These are phyloP conservation scores for Pristis pectinata DNA, from an alignment of 2,797 vertebrate genomes.

Conservation along the genomic window DNA sequence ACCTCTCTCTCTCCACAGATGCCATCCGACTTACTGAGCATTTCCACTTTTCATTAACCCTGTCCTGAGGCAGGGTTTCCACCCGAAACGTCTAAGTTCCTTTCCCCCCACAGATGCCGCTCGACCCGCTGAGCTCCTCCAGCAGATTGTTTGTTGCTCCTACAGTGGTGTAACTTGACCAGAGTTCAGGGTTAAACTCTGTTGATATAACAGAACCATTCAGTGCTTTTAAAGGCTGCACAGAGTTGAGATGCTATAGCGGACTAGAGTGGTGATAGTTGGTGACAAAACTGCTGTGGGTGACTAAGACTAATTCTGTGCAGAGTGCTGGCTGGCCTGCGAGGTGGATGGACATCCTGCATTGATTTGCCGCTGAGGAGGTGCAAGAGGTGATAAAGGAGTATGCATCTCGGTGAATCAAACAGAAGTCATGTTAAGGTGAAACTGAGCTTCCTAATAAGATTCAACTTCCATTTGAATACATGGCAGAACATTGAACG, in stretches of 20 bases:
- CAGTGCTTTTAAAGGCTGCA: neutral
- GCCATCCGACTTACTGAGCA: neutral
- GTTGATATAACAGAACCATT: neutral
- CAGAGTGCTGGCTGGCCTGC: neutral
- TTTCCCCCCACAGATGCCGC: too few species aligned
- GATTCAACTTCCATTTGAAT: neutral
- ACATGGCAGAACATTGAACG: neutral
- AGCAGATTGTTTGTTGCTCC: too few species aligned
- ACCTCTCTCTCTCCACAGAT: neutral
- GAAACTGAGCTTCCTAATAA: neutral
- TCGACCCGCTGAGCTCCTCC: too few species aligned
- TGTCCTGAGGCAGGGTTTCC: too few species aligned
- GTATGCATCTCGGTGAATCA: neutral
- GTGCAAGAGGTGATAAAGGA: conserved; percentile 8
- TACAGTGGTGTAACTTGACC: neutral
- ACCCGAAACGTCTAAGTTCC: neutral
- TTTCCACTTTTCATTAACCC: too few species aligned
- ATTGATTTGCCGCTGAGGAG: neutral
- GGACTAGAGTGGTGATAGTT: too few species aligned
- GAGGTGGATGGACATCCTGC: neutral
- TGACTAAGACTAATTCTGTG: neutral
- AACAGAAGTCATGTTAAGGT: neutral
- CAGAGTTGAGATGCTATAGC: neutral
- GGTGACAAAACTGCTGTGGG: too few species aligned
- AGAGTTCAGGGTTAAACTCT: neutral